phyloP scores from a whole-genome alignment of 2,888 invertebrate genomes.

The Harpagoxenus sublaevis region DNA sequence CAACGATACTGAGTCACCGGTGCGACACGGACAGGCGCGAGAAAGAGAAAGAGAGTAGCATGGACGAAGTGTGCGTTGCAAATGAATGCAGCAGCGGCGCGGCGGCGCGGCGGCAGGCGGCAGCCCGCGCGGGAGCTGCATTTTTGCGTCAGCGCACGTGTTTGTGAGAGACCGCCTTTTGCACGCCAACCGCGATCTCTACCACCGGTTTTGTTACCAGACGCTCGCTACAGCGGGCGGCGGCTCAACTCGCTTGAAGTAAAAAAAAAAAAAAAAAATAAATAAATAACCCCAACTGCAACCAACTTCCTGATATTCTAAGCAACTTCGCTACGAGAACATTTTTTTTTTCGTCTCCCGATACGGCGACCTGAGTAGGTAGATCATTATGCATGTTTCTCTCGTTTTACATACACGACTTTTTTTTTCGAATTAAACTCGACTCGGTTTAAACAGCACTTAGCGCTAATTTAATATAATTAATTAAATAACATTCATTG shows the following conservation, averaged over 20 bases:
- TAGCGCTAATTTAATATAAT: background rate
- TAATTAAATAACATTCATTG: background rate
- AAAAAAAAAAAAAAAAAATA: background rate
- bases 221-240: background rate
- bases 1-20: slow-evolving; percentile 52
- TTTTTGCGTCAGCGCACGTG: slow-evolving; percentile 63
- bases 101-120: slow-evolving; percentile 4
- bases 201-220: slow-evolving; percentile 57
- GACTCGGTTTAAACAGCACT: background rate
- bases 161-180: slow-evolving; percentile 43
- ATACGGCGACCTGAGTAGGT: background rate
- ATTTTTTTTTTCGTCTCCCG: background rate
- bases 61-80: slow-evolving; percentile 46
- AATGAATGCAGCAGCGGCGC: slow-evolving; percentile 49
- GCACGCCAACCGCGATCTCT: slow-evolving; percentile 41
- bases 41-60: slow-evolving; percentile 48
- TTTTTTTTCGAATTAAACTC: background rate
- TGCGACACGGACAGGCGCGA: slow-evolving; percentile 17
- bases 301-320: slow-evolving; percentile 15
- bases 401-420: background rate
- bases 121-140: slow-evolving; percentile 37
- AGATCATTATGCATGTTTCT: background rate
- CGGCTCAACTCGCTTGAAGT: background rate
- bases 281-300: background rate
- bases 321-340: slow-evolving; percentile 2